Conservation (phyloP, 2,113 vertebrate species). For the Nipponia nippon region DNA sequence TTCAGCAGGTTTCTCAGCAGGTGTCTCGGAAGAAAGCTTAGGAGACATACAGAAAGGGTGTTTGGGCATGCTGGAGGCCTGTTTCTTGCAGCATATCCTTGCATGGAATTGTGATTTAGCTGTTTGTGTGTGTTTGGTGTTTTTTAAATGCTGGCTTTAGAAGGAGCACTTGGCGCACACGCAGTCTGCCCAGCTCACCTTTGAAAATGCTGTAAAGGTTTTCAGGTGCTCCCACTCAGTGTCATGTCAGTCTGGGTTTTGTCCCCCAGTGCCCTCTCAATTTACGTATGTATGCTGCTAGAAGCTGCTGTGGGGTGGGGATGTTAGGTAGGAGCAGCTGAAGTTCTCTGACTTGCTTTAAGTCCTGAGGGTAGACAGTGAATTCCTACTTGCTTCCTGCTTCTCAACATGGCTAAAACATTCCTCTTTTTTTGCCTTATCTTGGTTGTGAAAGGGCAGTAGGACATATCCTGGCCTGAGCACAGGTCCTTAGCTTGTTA, state of each 20-base stretch:
- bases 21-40: not conserved
- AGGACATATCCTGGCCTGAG: not conserved
- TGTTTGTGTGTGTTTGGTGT: not conserved
- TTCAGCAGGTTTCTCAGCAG: not conserved
- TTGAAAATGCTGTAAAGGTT: not conserved
- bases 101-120: not conserved
- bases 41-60: not conserved
- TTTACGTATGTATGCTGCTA: not conserved
- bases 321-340: not conserved
- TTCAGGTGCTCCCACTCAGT: not conserved
- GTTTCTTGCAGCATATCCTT: not conserved
- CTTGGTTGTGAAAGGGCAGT: not conserved
- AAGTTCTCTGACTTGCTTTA: not conserved
- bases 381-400: not conserved
- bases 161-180: not conserved
- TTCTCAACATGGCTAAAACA: not conserved
- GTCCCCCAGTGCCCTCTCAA: not conserved
- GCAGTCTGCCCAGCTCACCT: not conserved
- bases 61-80: not conserved
- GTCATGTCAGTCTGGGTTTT: not conserved
- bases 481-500: not conserved
- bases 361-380: not conserved
- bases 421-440: not conserved
- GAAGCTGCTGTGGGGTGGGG: accelerated
- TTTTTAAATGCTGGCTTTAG: not conserved